Evolutionary conservation across 2,113 vertebrate species (phyloP).

Genomic region (Anguilla japonica): DNA sequence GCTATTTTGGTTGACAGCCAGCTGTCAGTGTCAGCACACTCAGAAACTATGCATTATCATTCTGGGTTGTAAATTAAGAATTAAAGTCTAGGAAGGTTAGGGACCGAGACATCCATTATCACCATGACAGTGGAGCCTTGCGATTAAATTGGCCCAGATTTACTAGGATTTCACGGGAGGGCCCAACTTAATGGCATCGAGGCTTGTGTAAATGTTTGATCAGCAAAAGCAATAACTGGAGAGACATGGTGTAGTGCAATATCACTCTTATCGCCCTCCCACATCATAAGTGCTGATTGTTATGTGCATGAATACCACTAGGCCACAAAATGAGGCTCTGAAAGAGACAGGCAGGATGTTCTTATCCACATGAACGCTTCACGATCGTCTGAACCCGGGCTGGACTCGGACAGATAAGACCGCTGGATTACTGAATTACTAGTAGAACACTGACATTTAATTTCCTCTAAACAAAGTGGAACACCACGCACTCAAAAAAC

Average conservation of each 20-base stretch:
- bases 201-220: not conserved
- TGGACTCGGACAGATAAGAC: not conserved
- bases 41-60: not conserved
- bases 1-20: not conserved
- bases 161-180: not conserved
- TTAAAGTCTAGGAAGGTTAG: not conserved
- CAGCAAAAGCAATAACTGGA: not conserved
- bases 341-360: not conserved
- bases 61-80: not conserved
- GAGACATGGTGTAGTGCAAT: not conserved
- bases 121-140: not conserved
- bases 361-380: not conserved
- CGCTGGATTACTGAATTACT: not conserved
- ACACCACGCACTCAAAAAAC: conserved; percentile 12
- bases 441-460: not conserved
- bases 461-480: not conserved
- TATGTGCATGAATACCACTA: no score
- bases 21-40: not conserved
- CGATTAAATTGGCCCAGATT: no score
- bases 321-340: not conserved
- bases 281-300: not conserved
- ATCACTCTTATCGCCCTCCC: not conserved
- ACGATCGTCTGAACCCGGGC: not conserved
- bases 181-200: not conserved
- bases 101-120: not conserved